phyloP scores from a whole-genome alignment of 2,113 vertebrate genomes.

The Grantiella picta region DNA sequence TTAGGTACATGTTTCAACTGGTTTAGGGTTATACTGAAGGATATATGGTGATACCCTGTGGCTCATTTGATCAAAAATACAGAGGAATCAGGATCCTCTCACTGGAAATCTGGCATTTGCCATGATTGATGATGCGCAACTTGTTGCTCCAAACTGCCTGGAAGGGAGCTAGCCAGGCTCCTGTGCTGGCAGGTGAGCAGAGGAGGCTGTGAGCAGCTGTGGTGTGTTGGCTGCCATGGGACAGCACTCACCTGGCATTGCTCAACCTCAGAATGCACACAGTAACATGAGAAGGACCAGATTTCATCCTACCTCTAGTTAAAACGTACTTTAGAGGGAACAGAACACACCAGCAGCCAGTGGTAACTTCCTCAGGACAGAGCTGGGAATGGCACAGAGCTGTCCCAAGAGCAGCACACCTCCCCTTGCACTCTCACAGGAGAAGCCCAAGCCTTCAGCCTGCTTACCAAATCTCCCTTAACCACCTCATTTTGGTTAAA shows the following conservation, averaged over 20 bases:
- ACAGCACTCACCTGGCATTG: background rate
- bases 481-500: background rate
- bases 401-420: background rate
- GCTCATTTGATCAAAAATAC: background rate
- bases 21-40: background rate
- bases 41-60: background rate
- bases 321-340: background rate
- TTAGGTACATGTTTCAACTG: background rate
- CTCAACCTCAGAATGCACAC: background rate
- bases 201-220: background rate
- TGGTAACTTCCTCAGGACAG: background rate
- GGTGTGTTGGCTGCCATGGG: background rate
- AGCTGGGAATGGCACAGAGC: accelerated
- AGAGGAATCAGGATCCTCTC: background rate
- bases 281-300: accelerated
- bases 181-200: accelerated
- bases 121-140: background rate
- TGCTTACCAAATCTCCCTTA: background rate
- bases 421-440: background rate
- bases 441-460: background rate
- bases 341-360: background rate
- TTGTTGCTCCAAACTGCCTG: background rate
- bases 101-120: background rate
- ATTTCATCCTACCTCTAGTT: background rate
- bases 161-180: background rate